Percentiles rank a stretch among this genome's conserved stretches.
These are phyloP conservation scores for Digitonthophagus gazella DNA, from an alignment of 2,888 invertebrate species.

Conservation along the genomic window DNA sequence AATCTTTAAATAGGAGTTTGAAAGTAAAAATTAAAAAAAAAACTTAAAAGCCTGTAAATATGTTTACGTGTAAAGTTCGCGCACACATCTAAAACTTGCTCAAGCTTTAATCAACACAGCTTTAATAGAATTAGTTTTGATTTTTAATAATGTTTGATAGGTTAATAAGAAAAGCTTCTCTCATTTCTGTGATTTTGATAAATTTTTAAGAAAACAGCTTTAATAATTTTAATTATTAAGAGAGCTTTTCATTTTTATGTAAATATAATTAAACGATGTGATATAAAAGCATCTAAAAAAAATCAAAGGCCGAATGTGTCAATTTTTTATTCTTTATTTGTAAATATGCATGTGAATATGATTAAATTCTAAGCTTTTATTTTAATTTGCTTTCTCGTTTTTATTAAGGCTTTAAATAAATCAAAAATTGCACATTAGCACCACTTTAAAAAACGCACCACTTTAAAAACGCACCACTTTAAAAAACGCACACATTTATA, in stretches of 20 bases:
- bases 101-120: constrained; percentile 46
- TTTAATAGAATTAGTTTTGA: constrained; percentile 18
- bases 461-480: no score
- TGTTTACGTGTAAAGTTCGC: constrained; percentile 7
- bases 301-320: constrained; percentile 50
- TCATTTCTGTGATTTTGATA: not conserved
- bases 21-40: no score
- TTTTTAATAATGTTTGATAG: no score
- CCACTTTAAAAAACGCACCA: no score
- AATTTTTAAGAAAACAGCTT: not conserved
- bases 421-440: no score
- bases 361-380: constrained; percentile 35
- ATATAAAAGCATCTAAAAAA: constrained; percentile 20
- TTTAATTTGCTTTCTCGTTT: constrained; percentile 29
- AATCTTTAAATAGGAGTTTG: constrained; percentile 5
- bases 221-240: constrained; percentile 4
- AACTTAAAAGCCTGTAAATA: no score
- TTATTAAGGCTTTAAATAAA: constrained; percentile 29
- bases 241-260: not conserved
- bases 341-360: constrained; percentile 45
- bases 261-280: constrained; percentile 24
- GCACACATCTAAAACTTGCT: constrained; percentile 47
- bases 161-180: no score
- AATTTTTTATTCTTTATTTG: constrained; percentile 42
- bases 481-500: no score